A percentile compares a stretch with the other conserved stretches of the same genome.
Evolutionary conservation across 1,140 invertebrate genomes (phyloP).

Genomic region (Camponotus vicinus): DNA sequence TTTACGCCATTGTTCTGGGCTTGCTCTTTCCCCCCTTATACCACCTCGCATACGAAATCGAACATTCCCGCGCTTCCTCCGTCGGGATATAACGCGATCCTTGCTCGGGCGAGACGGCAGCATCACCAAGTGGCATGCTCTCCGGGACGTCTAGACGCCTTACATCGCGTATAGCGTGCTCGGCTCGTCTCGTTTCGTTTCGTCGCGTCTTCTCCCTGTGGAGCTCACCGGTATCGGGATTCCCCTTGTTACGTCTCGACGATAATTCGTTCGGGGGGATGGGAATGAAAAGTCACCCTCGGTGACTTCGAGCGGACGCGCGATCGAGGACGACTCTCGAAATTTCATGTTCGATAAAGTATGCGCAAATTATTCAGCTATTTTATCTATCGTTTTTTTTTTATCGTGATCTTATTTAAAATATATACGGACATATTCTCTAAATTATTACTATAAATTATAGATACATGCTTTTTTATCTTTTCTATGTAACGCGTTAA

Average conservation of each 20-base stretch:
- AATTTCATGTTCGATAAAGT: not conserved
- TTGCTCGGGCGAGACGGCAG: conserved; percentile 62
- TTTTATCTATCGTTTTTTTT: not conserved
- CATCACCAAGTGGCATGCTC: conserved; percentile 54
- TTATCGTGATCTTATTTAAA: not conserved
- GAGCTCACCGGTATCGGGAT: conserved; percentile 34
- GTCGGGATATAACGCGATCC: conserved; percentile 70
- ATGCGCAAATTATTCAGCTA: not conserved
- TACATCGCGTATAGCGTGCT: conserved; percentile 46
- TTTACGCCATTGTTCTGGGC: conserved; percentile 75
- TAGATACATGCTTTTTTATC: not conserved
- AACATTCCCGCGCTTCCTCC: conserved; percentile 72
- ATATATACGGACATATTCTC: too few species aligned
- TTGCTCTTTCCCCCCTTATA: conserved; percentile 9
- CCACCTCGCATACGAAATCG: conserved; percentile 76
- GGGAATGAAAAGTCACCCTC: conserved; percentile 25
- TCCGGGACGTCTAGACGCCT: conserved; percentile 46
- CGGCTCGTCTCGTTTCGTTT: conserved; percentile 17
- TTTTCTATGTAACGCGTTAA: not conserved
- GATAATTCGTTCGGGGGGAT: conserved; percentile 1
- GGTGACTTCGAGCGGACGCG: conserved; percentile 9
- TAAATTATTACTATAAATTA: not conserved
- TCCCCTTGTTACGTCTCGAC: conserved; percentile 39
- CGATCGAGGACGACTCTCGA: not conserved
- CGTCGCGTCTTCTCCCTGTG: conserved; percentile 37